A percentile compares a stretch with the other conserved stretches of the same genome.
phyloP scores from a whole-genome alignment of 2,113 vertebrate species.

The Triplophysa dalaica region DNA sequence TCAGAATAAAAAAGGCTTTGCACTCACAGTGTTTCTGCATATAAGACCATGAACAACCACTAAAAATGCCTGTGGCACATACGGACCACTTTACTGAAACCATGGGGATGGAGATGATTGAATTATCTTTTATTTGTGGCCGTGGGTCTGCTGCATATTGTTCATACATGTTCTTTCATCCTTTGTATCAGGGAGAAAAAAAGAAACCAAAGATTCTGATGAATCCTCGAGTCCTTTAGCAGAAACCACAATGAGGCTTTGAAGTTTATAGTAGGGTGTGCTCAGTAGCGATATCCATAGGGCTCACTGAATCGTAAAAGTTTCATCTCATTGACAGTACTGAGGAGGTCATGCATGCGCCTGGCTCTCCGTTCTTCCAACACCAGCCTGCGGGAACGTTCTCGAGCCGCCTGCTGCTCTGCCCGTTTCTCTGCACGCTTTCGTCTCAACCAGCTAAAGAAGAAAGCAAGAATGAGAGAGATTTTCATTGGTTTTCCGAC shows the following conservation, averaged over 20 bases:
- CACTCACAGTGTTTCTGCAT: background rate
- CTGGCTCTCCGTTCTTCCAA: constrained; percentile 83
- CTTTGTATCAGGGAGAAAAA: background rate
- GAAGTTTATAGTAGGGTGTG: background rate
- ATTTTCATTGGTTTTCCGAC: background rate
- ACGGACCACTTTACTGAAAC: background rate
- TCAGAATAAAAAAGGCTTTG: background rate
- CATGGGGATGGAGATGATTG: background rate
- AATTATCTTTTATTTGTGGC: background rate
- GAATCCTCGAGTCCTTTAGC: constrained; percentile 65
- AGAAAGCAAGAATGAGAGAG: background rate
- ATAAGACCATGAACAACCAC: background rate
- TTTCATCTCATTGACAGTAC: constrained; percentile 72
- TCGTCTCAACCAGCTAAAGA: constrained; percentile 84
- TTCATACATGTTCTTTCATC: constrained; percentile 4
- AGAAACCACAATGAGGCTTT: background rate
- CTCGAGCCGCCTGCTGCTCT: constrained; percentile 81
- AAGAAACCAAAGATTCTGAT: constrained; percentile 77
- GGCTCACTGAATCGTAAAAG: constrained; percentile 80
- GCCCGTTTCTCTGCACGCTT: constrained; percentile 86
- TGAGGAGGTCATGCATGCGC: constrained; percentile 78
- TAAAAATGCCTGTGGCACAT: background rate
- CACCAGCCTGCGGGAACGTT: constrained; percentile 79
- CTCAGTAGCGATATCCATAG: constrained; percentile 73
- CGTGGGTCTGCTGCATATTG: background rate